A percentile compares a stretch with the other conserved stretches of the same genome.
Evolutionary conservation across 2,888 invertebrate genomes (phyloP).

Genomic region (Limnephilus auricula): DNA sequence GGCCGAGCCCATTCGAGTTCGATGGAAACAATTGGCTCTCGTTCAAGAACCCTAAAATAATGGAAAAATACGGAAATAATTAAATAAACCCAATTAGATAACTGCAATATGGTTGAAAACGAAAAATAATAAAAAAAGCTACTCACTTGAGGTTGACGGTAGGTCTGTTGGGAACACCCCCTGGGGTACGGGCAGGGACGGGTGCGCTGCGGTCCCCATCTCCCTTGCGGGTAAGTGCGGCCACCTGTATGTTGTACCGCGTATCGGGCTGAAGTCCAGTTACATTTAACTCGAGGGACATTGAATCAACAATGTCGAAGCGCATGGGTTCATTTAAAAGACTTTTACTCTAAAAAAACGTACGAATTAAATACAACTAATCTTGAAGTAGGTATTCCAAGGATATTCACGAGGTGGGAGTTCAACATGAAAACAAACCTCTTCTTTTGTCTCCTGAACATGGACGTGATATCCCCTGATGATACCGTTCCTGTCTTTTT

Average conservation of each 20-base stretch:
- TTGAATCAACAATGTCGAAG: constrained; percentile 90
- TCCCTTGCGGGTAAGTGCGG: constrained; percentile 96
- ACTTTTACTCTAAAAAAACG: constrained; percentile 80
- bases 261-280: constrained; percentile 97
- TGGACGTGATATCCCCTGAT: constrained; percentile 98
- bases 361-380: not conserved
- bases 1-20: constrained; percentile 96
- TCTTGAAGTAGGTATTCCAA: not conserved
- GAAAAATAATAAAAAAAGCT: constrained; percentile 12
- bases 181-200: constrained; percentile 92
- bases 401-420: not conserved
- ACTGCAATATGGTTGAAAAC: not conserved
- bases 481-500: constrained; percentile 95
- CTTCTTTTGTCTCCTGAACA: constrained; percentile 92
- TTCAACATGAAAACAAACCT: constrained; percentile 73
- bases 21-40: constrained; percentile 92
- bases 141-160: constrained; percentile 88
- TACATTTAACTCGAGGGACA: constrained; percentile 87
- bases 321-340: constrained; percentile 92
- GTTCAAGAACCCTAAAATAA: constrained; percentile 83
- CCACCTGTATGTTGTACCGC: constrained; percentile 94
- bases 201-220: constrained; percentile 96
- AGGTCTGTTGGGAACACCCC: constrained; percentile 93
- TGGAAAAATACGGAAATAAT: not conserved
- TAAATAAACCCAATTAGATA: not conserved